Percentiles rank a stretch among this genome's conserved stretches.
Evolutionary conservation across 2,113 vertebrate species (phyloP).

Genomic region (Nymphicus hollandicus): DNA sequence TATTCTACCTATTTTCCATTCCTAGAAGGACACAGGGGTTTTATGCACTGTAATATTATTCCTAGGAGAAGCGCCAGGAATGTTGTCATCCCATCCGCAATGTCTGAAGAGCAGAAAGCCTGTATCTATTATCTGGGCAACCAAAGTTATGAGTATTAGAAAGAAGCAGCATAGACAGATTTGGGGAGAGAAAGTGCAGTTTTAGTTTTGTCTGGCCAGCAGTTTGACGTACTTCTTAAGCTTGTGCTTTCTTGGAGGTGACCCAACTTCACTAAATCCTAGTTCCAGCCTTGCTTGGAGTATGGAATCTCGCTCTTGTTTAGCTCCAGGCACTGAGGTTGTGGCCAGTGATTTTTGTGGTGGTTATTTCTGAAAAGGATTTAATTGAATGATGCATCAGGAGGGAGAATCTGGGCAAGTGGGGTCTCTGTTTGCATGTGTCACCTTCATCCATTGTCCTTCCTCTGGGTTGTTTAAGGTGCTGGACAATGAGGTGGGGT

Average conservation of each 20-base stretch:
- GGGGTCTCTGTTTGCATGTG: background rate
- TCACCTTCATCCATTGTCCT: background rate
- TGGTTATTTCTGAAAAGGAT: background rate
- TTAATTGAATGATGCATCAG: background rate
- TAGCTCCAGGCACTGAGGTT: background rate
- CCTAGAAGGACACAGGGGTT: background rate
- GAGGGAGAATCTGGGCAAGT: background rate
- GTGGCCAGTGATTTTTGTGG: background rate
- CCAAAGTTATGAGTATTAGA: background rate
- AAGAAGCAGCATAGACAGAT: background rate
- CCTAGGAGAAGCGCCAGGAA: background rate
- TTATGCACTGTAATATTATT: background rate
- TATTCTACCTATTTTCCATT: fast-evolving
- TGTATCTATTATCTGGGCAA: background rate
- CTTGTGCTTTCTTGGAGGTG: background rate
- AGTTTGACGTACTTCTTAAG: background rate
- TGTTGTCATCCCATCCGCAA: fast-evolving
- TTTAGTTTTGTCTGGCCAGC: background rate
- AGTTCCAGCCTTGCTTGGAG: background rate
- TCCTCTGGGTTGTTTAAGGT: background rate
- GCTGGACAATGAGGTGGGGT: background rate
- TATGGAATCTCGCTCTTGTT: background rate
- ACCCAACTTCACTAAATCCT: background rate
- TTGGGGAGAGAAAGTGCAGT: background rate
- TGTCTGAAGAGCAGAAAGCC: background rate